Conservation (phyloP, 2,797 vertebrate species). For the Enteromius argenteus region DNA sequence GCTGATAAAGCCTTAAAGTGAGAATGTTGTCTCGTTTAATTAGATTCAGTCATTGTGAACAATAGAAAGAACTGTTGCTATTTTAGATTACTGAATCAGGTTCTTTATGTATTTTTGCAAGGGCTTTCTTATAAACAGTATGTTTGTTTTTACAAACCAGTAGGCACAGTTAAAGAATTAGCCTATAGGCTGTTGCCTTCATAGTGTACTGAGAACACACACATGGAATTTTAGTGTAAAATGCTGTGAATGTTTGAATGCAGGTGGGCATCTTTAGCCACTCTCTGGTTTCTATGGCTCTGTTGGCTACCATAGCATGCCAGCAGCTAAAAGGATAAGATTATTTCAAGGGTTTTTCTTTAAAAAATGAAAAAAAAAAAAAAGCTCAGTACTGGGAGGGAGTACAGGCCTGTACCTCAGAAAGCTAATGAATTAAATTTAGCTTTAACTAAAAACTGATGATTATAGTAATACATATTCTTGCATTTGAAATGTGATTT, state of each 20-base stretch:
- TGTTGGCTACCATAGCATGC: conserved; percentile 15
- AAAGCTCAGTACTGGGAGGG: conserved; percentile 10
- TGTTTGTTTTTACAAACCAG: conserved; percentile 16
- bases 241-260: conserved; percentile 11
- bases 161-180: conserved; percentile 25
- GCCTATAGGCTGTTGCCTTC: neutral
- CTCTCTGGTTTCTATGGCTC: neutral
- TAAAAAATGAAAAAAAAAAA: neutral
- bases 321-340: conserved; percentile 34
- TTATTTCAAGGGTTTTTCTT: neutral
- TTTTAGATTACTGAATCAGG: conserved; percentile 7
- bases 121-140: neutral
- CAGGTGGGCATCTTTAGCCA: conserved; percentile 13
- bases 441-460: neutral
- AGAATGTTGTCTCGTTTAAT: neutral
- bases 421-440: neutral
- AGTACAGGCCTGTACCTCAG: neutral
- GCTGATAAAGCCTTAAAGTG: neutral
- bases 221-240: neutral
- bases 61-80: neutral
- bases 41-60: conserved; percentile 17
- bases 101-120: neutral
- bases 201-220: conserved; percentile 3
- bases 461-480: neutral
- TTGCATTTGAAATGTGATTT: neutral